phyloP scores from a whole-genome alignment of 2,888 invertebrate genomes.

The Branchipolynoe longqiensis region DNA sequence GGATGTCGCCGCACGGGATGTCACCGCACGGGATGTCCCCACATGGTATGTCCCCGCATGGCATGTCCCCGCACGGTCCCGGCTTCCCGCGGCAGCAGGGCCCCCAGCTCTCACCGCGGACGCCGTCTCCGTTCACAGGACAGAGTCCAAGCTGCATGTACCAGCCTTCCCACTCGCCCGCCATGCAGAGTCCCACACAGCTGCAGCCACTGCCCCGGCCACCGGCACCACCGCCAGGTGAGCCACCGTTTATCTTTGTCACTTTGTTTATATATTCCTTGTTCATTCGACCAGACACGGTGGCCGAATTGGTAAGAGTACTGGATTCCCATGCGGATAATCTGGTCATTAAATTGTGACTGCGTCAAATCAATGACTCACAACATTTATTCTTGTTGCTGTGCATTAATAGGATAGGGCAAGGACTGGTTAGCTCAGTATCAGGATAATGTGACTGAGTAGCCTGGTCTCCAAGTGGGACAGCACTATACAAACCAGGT shows the following conservation, averaged over 20 bases:
- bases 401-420: no score
- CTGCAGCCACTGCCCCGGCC: slow-evolving; percentile 60
- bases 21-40: slow-evolving; percentile 42
- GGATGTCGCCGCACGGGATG: slow-evolving; percentile 28
- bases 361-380: no score
- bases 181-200: slow-evolving; percentile 57
- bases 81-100: slow-evolving; percentile 54
- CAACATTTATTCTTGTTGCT: no score
- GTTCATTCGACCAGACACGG: no score
- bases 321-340: no score
- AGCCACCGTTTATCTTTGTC: not conserved
- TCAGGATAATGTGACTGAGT: no score
- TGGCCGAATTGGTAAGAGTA: no score
- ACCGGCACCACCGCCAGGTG: slow-evolving; percentile 58
- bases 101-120: slow-evolving; percentile 63
- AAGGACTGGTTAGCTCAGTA: no score
- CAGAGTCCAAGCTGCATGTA: slow-evolving; percentile 56
- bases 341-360: no score
- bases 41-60: slow-evolving; percentile 40
- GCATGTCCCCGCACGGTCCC: slow-evolving; percentile 52
- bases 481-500: no score
- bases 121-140: slow-evolving; percentile 66
- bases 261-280: no score
- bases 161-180: slow-evolving; percentile 59
- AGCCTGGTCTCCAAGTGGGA: no score